Conservation (phyloP, 2,113 vertebrate genomes). For the Pristiophorus japonicus region DNA sequence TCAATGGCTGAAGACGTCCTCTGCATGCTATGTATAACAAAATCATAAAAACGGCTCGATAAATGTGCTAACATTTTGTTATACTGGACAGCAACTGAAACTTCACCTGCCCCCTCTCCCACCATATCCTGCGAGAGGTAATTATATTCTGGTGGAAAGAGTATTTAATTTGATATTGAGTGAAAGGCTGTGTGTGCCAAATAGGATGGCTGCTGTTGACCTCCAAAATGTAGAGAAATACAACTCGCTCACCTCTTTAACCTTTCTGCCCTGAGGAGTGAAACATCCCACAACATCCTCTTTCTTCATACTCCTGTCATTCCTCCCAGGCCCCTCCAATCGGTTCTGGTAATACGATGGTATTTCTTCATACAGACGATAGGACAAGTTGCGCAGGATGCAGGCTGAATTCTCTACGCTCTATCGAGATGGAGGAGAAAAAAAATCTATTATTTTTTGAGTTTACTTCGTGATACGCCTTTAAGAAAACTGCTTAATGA, state of each 20-base stretch:
- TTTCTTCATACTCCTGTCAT: slow-evolving; percentile 36
- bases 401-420: slow-evolving; percentile 87
- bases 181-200: not conserved
- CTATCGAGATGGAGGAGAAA: slow-evolving; percentile 47
- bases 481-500: not conserved
- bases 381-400: slow-evolving; percentile 88
- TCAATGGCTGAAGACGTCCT: not conserved
- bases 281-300: slow-evolving; percentile 81
- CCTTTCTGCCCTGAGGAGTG: slow-evolving; percentile 72
- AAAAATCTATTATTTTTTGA: too few species aligned
- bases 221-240: not conserved
- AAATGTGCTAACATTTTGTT: not conserved
- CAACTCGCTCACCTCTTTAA: slow-evolving; percentile 51
- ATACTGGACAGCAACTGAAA: too few species aligned
- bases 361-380: slow-evolving; percentile 85
- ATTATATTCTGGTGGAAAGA: not conserved
- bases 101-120: not conserved
- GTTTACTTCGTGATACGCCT: not conserved
- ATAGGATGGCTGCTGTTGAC: not conserved
- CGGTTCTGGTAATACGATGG: slow-evolving; percentile 70
- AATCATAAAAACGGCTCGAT: not conserved
- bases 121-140: not conserved
- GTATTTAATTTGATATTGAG: not conserved
- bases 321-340: slow-evolving; percentile 70
- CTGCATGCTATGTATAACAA: not conserved